Base-by-base conservation (phyloP, 2,113 vertebrate genomes). In the Camelus dromedarius region DNA sequence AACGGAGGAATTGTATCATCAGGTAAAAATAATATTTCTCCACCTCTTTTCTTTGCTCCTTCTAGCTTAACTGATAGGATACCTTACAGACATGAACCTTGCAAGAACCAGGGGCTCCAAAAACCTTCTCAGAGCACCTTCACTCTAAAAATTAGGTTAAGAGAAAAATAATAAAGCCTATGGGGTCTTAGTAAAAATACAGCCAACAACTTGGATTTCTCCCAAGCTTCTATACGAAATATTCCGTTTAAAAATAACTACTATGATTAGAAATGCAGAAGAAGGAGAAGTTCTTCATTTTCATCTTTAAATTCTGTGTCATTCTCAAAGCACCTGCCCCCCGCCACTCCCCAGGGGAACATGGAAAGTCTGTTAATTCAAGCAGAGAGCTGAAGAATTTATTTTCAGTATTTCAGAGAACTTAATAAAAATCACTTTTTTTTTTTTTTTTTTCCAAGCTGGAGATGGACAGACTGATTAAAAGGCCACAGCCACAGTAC, bases 391-490 rank as follows among this genome's bases (percentile, higher is more conserved):
- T 22, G 72, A 15, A 60, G 12, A 81, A 87, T 62, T 73, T 67
- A 54, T 82, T 88, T 90, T 91, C 42, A 95, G 1, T 92, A 67
- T 94, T 93, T 80, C 35, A 76, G 16, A 91, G 42, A 97, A 89
- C 14, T 30, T 88, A 92, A 82, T 73, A 62, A 93, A 80, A 85
- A 60, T 22, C 58, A 19, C 62, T 42, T 28, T 22, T 35, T 84
- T 79, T 28, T 22, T 35, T 84, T 79, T 54, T 52, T 42, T 83
- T 75, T 32, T 8, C 42, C 32, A 91, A 64, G 32, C 14, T 14
- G 52, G 76, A 5, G 3, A 38, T 38, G 8, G 56, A 6, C 11
- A 83, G 12, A 48, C 22, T 30, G 5, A 48, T 14, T 81, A 35
- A 77, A 79, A 3, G 13, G n/a, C 15, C 32, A 24, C 1, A 19